Base-by-base conservation (phyloP, 2,888 invertebrate genomes). In the Melipona bicolor region DNA sequence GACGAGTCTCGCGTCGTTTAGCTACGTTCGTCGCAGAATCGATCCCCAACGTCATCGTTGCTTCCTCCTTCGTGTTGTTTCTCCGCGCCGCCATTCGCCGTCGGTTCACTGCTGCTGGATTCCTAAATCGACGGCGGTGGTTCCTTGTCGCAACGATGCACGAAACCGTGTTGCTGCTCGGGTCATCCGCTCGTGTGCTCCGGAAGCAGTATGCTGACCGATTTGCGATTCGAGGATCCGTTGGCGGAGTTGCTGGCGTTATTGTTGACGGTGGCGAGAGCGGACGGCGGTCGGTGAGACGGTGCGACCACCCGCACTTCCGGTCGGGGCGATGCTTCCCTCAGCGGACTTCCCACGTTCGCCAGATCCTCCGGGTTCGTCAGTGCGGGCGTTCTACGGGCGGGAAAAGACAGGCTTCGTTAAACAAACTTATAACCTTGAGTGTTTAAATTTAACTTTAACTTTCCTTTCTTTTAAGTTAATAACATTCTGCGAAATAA, bases 141-240 rank as follows among this genome's bases (percentile, higher is more conserved):
- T 71, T 90, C 90, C 74, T 91, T 88, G 79, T 92, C 91, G 90
- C 93, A 93, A 74, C 92, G 93, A 79, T 93, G 93, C 71, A 93
- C 91, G 84, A 93, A 91, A 62, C 93, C 92, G 70, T 85, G 88
- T 27, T 87, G 90, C 50, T 88, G 90, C 49, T 91, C 91, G 90
- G 91, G 93, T 94, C 94, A 94, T 92, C 93, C 94, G 74, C 84
- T 89, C 83, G 90, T 88, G 56, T 94, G 92, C 56, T 94, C 93
- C 67, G 94, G 94, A 61, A 94, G 86, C 75, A 94, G 86, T 88
- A 94, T 94, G 91, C 94, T 94, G 80, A 94, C 94, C 79, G 94
- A 94, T 85, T 94, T 94, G 77, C 94, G 93, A 86, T 89, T 91
- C 59, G 90, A 81, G 21, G 88, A 77, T 67, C 79, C 79, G 56